Evolutionary conservation across 2,888 invertebrate genomes (phyloP), one percentile per base, ranked within the genome.

Genomic region (Perithous albicinctus): DNA sequence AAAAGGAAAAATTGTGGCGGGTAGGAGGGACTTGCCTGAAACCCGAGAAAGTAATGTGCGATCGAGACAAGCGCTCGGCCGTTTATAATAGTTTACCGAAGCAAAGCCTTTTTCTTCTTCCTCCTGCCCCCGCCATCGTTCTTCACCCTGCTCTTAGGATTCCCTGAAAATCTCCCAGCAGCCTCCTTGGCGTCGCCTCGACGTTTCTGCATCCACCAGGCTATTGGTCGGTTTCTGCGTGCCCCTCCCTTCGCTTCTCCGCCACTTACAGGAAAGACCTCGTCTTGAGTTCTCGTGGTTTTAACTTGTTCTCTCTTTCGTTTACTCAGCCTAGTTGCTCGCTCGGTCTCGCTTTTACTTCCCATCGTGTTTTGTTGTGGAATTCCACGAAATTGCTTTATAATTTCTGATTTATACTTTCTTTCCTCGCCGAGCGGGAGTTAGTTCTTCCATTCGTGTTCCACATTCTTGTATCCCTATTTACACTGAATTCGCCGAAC

Each of bases 401-500:
- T 89, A 89, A 90, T 90, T 88, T 85, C 84, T 88, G 88, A 90
- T 90, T 89, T 89, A 89, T 88, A 85, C 83, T 85, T 85, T 81
- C 81, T 72, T 84, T 67, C 69, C 29, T 23, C 64, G 35, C 41
- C 29, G 4, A 67, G 26, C 77, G 54, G 29, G 38, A 38, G 46
- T 80, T 80, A 12, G 59, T 72, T 66, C 7, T 38, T 35, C 59
- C 26, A 38, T 54, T 73, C 12, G 26, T 26, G 26, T 2, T 54
- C 23, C 12, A 23, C 26, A 26, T 26, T 54, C 2, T 54, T 26
- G 70, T 59, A 46, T 61, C 51, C 23, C 15, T 20, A 15, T 18
- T 64, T 41, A 56, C 46, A n/a, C n/a, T n/a, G 64, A 72, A 72
- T 78, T 64, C 72, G 43, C 32, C 7, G 2, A 56, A 61, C 46